phyloP scores from a whole-genome alignment of 2,888 invertebrate genomes.

The Cepaea hortensis region DNA sequence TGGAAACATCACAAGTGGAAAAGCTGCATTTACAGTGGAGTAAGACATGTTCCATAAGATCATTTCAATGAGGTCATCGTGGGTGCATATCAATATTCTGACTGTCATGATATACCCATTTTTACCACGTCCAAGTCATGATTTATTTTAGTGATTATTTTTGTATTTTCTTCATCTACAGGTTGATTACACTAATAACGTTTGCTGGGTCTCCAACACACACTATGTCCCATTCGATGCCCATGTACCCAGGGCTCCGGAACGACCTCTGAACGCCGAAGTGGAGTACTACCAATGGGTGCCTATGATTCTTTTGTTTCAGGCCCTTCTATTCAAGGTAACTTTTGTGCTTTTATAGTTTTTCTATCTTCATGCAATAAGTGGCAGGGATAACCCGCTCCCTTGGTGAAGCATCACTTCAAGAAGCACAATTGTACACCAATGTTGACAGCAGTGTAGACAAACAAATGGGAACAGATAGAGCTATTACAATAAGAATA shows the following conservation, averaged over 20 bases:
- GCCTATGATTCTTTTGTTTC: constrained; percentile 76
- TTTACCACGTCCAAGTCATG: neutral
- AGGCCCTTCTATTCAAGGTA: constrained; percentile 57
- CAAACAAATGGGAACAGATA: too few relatives aligned
- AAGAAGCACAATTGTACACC: too few relatives aligned
- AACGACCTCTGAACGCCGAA: constrained; percentile 56
- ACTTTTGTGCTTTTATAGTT: neutral
- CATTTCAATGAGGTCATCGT: too few relatives aligned
- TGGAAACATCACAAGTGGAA: too few relatives aligned
- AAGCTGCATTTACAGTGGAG: too few relatives aligned
- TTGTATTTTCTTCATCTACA: constrained; percentile 4
- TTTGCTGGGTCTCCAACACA: constrained; percentile 73
- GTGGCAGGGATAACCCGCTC: too few relatives aligned
- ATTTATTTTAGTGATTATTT: neutral
- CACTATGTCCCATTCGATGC: constrained; percentile 67
- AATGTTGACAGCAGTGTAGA: too few relatives aligned
- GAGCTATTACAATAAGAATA: too few relatives aligned
- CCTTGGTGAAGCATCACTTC: too few relatives aligned
- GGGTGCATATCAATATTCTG: neutral
- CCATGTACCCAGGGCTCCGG: constrained; percentile 58
- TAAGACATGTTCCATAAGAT: too few relatives aligned
- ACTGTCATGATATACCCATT: neutral
- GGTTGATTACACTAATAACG: constrained; percentile 66
- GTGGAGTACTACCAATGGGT: constrained; percentile 72
- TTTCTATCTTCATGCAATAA: too few relatives aligned